Conservation (phyloP, 2,113 vertebrate species). For the Cochlearius cochlearius region DNA sequence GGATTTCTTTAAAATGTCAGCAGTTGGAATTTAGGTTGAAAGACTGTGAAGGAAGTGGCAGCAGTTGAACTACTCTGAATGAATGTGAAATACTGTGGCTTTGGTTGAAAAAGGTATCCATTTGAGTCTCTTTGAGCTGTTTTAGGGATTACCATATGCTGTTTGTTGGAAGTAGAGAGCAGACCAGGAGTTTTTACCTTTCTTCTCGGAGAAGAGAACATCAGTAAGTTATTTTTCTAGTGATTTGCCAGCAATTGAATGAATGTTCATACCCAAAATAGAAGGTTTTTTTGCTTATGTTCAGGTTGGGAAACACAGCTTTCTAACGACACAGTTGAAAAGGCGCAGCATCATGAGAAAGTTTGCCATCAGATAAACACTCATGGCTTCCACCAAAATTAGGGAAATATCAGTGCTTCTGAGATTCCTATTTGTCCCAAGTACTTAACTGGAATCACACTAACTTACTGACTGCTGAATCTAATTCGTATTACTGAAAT, state of each 20-base stretch:
- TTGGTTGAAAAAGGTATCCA: background rate
- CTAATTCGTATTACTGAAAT: background rate
- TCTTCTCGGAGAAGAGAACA: slow-evolving; percentile 41
- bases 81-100: background rate
- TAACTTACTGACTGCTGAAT: background rate
- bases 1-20: slow-evolving; percentile 43
- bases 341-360: background rate
- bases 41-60: background rate
- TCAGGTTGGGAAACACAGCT: background rate
- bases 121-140: background rate
- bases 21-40: background rate
- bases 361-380: background rate
- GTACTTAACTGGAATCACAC: background rate
- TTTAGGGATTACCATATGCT: background rate
- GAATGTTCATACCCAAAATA: background rate
- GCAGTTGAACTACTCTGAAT: background rate
- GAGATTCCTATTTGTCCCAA: background rate
- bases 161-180: background rate
- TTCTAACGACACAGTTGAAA: background rate
- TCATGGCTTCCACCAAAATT: background rate
- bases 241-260: background rate
- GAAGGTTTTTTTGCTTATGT: background rate
- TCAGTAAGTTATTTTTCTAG: slow-evolving; percentile 26
- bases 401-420: background rate
- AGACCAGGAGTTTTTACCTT: background rate